These are phyloP conservation scores for Lepeophtheirus nordmannii DNA, from an alignment of 2,888 invertebrate species.

Conservation along the genomic window DNA sequence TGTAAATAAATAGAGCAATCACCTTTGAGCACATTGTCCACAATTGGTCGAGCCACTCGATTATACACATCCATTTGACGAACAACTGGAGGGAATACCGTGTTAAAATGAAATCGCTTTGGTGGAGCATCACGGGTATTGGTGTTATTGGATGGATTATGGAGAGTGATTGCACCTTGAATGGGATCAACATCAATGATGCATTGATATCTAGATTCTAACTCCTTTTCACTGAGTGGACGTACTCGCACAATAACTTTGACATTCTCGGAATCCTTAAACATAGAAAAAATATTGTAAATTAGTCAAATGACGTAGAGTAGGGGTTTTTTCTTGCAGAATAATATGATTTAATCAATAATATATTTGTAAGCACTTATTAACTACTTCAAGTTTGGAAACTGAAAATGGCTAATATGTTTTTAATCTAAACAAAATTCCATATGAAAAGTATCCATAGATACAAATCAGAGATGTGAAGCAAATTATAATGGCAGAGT, in stretches of 20 bases:
- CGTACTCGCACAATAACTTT: conserved; percentile 86
- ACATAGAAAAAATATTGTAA: too few species aligned
- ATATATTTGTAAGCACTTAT: too few species aligned
- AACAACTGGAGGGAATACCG: conserved; percentile 63
- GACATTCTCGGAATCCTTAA: conserved; percentile 56
- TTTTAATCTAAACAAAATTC: too few species aligned
- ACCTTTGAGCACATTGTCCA: conserved; percentile 70
- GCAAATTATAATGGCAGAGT: too few species aligned
- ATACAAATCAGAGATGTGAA: too few species aligned
- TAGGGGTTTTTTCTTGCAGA: too few species aligned
- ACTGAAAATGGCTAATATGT: too few species aligned
- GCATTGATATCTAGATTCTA: conserved; percentile 50
- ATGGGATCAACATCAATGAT: conserved; percentile 60
- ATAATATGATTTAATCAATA: too few species aligned
- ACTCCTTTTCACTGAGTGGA: conserved; percentile 75
- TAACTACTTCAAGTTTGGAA: too few species aligned
- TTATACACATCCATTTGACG: conserved; percentile 82
- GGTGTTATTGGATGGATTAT: background rate
- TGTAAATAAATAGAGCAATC: background rate
- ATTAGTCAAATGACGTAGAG: too few species aligned
- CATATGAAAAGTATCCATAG: too few species aligned
- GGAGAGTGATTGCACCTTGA: conserved; percentile 58
- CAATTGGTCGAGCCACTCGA: conserved; percentile 85
- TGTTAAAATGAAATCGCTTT: conserved; percentile 84
- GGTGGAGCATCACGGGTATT: conserved; percentile 39